These are phyloP conservation scores for Anoplopoma fimbria DNA, from an alignment of 2,113 vertebrate genomes.

Conservation along the genomic window DNA sequence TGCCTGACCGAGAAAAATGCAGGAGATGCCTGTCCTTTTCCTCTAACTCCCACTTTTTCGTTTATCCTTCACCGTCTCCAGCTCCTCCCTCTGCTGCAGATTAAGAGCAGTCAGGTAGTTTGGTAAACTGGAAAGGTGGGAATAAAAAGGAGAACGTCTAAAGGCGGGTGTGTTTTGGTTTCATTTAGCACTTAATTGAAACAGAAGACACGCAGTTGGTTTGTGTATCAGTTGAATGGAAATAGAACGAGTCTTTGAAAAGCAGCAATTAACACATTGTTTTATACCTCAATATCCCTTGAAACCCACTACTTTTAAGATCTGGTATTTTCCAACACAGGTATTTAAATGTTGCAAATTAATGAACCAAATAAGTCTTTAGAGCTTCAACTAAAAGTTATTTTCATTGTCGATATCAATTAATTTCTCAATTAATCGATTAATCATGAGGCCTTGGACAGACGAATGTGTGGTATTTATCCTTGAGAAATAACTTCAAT, in stretches of 20 bases:
- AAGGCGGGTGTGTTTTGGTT: slow-evolving; percentile 19
- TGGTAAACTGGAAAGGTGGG: slow-evolving; percentile 8
- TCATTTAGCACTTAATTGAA: not conserved
- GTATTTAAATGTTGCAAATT: not conserved
- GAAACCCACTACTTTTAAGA: not conserved
- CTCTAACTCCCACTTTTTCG: slow-evolving; percentile 63
- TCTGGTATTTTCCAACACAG: not conserved
- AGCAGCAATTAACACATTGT: not conserved
- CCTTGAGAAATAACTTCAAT: not conserved
- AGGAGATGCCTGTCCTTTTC: slow-evolving; percentile 73
- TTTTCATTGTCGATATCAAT: not conserved
- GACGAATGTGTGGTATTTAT: not conserved
- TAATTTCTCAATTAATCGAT: not conserved
- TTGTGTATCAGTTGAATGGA: not conserved
- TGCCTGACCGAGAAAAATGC: slow-evolving; percentile 76
- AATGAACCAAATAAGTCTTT: not conserved
- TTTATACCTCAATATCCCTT: not conserved
- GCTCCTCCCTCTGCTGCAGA: slow-evolving; percentile 53
- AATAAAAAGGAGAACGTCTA: not conserved
- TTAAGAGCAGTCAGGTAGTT: slow-evolving; percentile 19
- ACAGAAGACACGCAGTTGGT: not conserved
- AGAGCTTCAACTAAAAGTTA: not conserved
- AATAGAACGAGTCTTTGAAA: not conserved
- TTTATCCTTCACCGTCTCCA: slow-evolving; percentile 29
- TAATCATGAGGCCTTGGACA: not conserved